Percentiles rank a stretch among this genome's conserved stretches.
phyloP scores from a whole-genome alignment of 92 coral and sea anemone genomes.

The Zoanthus sociatus region DNA sequence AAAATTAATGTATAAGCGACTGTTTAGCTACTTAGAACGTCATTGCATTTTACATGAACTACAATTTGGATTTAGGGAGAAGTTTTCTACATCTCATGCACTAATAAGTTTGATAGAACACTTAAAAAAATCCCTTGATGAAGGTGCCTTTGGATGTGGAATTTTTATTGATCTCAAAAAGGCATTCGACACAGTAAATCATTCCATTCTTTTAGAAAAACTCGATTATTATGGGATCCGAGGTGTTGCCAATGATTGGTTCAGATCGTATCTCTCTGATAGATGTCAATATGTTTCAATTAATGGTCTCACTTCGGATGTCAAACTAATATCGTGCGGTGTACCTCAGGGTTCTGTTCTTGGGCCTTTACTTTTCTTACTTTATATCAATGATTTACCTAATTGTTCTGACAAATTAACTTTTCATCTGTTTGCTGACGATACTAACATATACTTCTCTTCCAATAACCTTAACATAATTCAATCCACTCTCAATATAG shows the following conservation, averaged over 20 bases:
- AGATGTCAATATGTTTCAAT: constrained; percentile 17
- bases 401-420: constrained; percentile 18
- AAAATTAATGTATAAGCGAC: constrained; percentile 42
- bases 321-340: constrained; percentile 11
- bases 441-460: constrained; percentile 39
- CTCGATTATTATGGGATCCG: constrained; percentile 20
- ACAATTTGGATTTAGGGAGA: constrained; percentile 54
- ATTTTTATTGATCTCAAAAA: constrained; percentile 8
- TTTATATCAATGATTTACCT: constrained; percentile 22
- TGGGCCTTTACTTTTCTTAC: constrained; percentile 29
- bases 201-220: not conserved
- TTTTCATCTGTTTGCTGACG: constrained; percentile 44
- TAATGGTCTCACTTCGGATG: not conserved
- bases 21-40: constrained; percentile 43
- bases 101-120: constrained; percentile 2
- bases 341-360: constrained; percentile 51
- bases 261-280: constrained; percentile 21
- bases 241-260: constrained; percentile 52
- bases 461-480: constrained; percentile 38
- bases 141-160: constrained; percentile 19
- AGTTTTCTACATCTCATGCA: constrained; percentile 41
- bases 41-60: constrained; percentile 49
- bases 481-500: constrained; percentile 40
- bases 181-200: not conserved
- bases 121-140: not conserved